Conservation (phyloP, 2,113 vertebrate genomes). For the Talpa occidentalis region DNA sequence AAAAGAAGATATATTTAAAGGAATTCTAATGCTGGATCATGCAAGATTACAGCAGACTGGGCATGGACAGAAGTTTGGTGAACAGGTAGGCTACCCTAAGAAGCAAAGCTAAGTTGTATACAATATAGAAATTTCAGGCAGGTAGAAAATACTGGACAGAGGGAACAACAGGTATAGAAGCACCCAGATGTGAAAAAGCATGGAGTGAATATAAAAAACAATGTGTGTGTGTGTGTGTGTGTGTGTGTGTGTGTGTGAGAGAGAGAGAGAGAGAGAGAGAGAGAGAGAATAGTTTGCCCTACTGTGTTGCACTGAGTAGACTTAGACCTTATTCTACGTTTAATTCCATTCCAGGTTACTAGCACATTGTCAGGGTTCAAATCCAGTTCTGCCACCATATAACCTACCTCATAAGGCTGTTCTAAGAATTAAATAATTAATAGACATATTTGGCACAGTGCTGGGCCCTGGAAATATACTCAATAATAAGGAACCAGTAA, state of each 20-base stretch:
- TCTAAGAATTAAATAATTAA: conserved; percentile 16
- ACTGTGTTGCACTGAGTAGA: neutral
- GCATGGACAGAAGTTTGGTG: neutral
- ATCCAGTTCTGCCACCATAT: neutral
- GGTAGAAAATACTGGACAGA: neutral
- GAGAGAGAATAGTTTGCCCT: neutral
- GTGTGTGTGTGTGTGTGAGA: no score
- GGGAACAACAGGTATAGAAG: neutral
- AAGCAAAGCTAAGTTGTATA: neutral
- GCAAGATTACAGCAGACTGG: neutral
- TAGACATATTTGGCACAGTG: neutral
- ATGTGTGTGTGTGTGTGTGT: no score
- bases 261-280: no score
- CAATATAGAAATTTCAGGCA: conserved; percentile 16
- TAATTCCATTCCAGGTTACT: neutral
- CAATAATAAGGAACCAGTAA: neutral
- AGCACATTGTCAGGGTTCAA: neutral
- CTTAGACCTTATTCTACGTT: neutral
- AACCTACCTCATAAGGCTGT: neutral
- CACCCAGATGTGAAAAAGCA: neutral
- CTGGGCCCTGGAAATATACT: neutral
- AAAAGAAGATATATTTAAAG: neutral
- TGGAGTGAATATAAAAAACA: neutral
- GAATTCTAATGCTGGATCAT: neutral
- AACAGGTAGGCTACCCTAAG: neutral